Evolutionary conservation across 2,113 vertebrate genomes (phyloP), one percentile per base, ranked within the genome.

Genomic region (Pyxicephalus adspersus): DNA sequence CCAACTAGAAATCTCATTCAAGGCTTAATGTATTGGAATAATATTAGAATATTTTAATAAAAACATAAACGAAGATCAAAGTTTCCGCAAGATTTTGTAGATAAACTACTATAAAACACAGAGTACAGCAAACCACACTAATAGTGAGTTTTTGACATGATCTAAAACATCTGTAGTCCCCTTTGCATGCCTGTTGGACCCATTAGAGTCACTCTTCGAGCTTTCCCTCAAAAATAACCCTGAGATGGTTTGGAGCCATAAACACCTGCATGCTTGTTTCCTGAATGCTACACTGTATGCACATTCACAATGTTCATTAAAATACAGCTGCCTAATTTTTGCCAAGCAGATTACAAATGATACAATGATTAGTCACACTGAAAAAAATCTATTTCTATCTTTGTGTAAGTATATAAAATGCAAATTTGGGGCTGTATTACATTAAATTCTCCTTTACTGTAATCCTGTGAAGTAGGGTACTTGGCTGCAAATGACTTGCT

Each of bases 241-340:
- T 74, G 85, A 58, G 77, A 68, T 76, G 85, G 86, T 89, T 90
- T 89, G 87, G 87, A 90, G 90, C 89, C 85, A 85, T 87, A 79
- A 85, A 89, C 89, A 91, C 89, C 91, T 90, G 90, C 88, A 86
- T 0, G 6, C 84, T 84, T 84, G 87, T 86, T 92, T 90, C 85
- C 91, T 86, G 86, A 64, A 85, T 85, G 64, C 84, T 87, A 83
- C 87, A 81, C 83, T 88, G 81, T 86, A 74, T 73, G 26, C 60
- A 81, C 79, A 73, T 64, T 81, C 29, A 65, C 70, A 81, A 81
- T 89, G 86, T 90, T 84, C 88, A 91, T 89, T 84, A 87, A 80
- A 84, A 80, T 83, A 84, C 89, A 92, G 89, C 91, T 92, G 89
- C 83, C 85, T 77, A 64, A 63, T 5, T 3, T 72, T 76, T 31